phyloP scores from a whole-genome alignment of 2,113 vertebrate genomes.

The Mugil cephalus region DNA sequence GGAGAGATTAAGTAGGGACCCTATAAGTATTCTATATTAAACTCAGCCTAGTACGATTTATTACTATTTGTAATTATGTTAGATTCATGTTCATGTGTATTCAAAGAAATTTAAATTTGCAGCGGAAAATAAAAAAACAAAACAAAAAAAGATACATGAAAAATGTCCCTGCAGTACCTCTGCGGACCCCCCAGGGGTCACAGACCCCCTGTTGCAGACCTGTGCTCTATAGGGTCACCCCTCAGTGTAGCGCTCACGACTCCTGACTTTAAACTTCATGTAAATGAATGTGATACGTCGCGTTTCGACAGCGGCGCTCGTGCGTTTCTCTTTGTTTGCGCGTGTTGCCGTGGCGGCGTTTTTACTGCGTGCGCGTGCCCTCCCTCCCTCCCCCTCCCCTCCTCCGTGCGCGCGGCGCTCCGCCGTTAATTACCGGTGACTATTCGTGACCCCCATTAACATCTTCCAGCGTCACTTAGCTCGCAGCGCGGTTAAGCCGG shows the following conservation, averaged over 20 bases:
- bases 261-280: slow-evolving; percentile 35
- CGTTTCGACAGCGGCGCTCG: slow-evolving; percentile 20
- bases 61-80: too few species aligned
- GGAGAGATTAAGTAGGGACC: too few species aligned
- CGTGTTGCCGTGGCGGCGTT: slow-evolving; percentile 33
- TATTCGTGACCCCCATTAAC: slow-evolving; percentile 80
- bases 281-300: slow-evolving; percentile 28
- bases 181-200: too few species aligned
- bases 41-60: too few species aligned
- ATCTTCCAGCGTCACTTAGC: slow-evolving; percentile 71
- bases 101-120: too few species aligned
- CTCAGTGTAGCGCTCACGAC: slow-evolving; percentile 40
- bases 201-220: too few species aligned
- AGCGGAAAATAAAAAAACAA: too few species aligned
- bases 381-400: slow-evolving; percentile 27
- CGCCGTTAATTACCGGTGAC: slow-evolving; percentile 78
- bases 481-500: slow-evolving; percentile 69
- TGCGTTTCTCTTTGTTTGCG: slow-evolving; percentile 18
- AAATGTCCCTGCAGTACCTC: too few species aligned
- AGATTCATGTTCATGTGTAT: too few species aligned
- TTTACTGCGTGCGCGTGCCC: too few species aligned
- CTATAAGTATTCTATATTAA: too few species aligned
- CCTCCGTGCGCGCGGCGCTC: slow-evolving; percentile 34
- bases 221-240: slow-evolving; percentile 8
- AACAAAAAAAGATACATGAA: too few species aligned